Base-by-base conservation (phyloP, 2,113 vertebrate species). In the Pardalotus punctatus region DNA sequence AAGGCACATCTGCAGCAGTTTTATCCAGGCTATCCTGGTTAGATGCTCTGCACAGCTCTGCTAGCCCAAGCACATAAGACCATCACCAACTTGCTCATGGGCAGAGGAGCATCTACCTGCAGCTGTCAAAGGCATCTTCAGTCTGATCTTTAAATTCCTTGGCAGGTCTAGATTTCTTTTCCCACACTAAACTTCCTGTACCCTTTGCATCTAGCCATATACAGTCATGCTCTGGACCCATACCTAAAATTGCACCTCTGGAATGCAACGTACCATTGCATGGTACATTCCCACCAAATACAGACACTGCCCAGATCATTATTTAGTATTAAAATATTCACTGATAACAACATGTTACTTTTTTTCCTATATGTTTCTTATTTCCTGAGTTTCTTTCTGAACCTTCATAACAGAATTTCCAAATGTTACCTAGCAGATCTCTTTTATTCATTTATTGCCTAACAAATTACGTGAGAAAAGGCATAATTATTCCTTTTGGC, bases 311-410 rank as follows among this genome's bases (percentile, higher is more conserved):
- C 28, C 69, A 82, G 58, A 82, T 28, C 17, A 64, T 51, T 4
- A 81, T 65, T 86, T 50, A 80, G 25, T 48, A 83, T 54, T 86
- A 72, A 94, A 90, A 83, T 47, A 83, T n/a, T 73, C 54, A 77
- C 28, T 21, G 28, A 45, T 33, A 86, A 80, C 7, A 91, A 27
- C 29, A 47, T 11, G 5, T 2, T 40, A 5, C 11, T 57, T 47
- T 47, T 43, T 61, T n/a, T 2, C 10, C 31, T 73, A 27, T 70
- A 4, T 11, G 8, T 76, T 81, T 69, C 29, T 58, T 43, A 76
- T 43, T 72, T 85, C 6, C 22, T 77, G 33, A 21, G 4, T 36
- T 90, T 72, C 62, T 19, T 58, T 20, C 61, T 69, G 9, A 45
- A 40, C 28, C 25, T 56, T 69, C 10, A 6, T 11, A 90, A 65